Evolutionary conservation across 2,888 invertebrate genomes (phyloP).

Genomic region (Cephus pulcher): DNA sequence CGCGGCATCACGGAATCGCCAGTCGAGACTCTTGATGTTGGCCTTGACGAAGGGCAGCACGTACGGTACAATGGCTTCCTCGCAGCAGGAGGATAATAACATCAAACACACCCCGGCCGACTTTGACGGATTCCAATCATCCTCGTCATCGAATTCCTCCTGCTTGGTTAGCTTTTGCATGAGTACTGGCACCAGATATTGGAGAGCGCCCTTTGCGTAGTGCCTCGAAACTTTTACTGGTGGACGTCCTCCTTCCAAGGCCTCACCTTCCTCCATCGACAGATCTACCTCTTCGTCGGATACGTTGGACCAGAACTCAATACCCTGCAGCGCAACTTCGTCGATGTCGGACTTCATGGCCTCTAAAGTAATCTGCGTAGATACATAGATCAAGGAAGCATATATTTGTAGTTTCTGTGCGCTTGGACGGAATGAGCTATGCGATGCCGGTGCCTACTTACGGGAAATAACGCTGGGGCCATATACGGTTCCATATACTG

Average conservation of each 20-base stretch:
- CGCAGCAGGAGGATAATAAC: conserved; percentile 96
- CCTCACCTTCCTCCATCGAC: conserved; percentile 93
- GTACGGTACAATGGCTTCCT: conserved; percentile 95
- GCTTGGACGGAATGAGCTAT: not conserved
- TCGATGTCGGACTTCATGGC: conserved; percentile 98
- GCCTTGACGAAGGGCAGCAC: conserved; percentile 96
- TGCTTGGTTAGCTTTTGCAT: conserved; percentile 96
- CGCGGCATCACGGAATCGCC: conserved; percentile 95
- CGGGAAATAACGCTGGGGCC: conserved; percentile 96
- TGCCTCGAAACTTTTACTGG: conserved; percentile 93
- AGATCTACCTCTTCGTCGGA: conserved; percentile 99
- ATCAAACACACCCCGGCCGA: conserved; percentile 99
- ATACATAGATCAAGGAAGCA: conserved; percentile 7
- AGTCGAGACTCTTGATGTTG: conserved; percentile 93
- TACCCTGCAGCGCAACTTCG: conserved; percentile 96
- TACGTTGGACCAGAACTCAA: conserved; percentile 99
- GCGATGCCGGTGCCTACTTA: conserved; percentile 59
- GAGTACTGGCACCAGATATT: conserved; percentile 93
- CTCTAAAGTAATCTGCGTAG: conserved; percentile 86
- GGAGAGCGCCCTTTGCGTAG: conserved; percentile 98
- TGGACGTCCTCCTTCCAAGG: conserved; percentile 91
- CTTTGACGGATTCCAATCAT: conserved; percentile 99
- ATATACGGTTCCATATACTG: conserved; percentile 99
- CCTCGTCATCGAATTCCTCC: conserved; percentile 97
- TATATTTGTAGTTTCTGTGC: not conserved